These are phyloP conservation scores for Villa cingulata DNA, from an alignment of 2,888 invertebrate species.

Conservation along the genomic window DNA sequence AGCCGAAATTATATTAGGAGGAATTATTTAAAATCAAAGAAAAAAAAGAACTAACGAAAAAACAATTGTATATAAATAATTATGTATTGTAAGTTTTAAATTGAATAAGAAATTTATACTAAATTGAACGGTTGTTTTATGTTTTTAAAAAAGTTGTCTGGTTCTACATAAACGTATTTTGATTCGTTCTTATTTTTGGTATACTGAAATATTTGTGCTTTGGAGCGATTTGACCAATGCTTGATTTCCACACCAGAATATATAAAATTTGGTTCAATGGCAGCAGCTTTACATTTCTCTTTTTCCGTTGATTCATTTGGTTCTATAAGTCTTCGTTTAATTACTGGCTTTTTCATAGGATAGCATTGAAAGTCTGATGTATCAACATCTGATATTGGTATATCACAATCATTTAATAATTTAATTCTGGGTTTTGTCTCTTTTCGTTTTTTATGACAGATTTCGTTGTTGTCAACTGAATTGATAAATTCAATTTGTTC, in stretches of 20 bases:
- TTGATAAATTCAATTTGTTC: constrained; percentile 7
- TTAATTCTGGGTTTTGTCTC: neutral
- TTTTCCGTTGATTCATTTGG: constrained; percentile 2
- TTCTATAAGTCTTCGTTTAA: constrained; percentile 7
- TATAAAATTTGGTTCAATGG: constrained; percentile 4
- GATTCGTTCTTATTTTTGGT: constrained; percentile 3
- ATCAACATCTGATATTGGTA: neutral
- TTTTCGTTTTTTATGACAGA: neutral
- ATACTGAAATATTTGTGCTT: constrained; percentile 7
- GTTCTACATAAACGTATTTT: neutral
- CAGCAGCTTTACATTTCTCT: constrained; percentile 4
- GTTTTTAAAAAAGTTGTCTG: neutral
- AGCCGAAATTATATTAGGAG: constrained; percentile 47
- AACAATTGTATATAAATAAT: no score
- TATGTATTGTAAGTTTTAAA: neutral
- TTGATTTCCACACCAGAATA: constrained; percentile 1
- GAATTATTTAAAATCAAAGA: neutral
- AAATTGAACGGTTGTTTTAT: no score
- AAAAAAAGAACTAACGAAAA: no score
- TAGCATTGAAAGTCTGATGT: neutral
- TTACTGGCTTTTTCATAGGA: neutral
- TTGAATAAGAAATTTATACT: neutral
- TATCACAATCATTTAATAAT: constrained; percentile 8
- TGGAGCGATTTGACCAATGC: constrained; percentile 3
- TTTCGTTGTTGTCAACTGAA: neutral